Conservation (phyloP, 2,888 invertebrate species). For the Mamestra brassicae region DNA sequence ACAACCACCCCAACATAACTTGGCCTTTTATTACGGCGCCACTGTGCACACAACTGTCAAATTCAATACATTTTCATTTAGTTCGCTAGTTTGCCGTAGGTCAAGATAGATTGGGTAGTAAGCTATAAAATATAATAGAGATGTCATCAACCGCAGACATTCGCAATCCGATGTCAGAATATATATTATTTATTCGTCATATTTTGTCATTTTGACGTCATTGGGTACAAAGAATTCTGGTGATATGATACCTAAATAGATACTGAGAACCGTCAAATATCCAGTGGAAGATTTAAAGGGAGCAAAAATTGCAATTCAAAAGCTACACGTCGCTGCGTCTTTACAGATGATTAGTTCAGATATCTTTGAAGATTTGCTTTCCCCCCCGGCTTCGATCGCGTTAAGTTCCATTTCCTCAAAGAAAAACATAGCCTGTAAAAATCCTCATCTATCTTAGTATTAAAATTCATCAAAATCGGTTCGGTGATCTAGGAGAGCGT, state of each 20-base stretch:
- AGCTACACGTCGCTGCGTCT: no score
- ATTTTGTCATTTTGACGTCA: conserved; percentile 42
- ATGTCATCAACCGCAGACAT: conserved; percentile 36
- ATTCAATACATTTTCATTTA: not conserved
- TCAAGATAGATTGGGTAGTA: not conserved
- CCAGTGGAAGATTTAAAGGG: not conserved
- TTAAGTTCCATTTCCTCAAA: no score
- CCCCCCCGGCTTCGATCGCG: no score
- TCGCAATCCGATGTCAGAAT: conserved; percentile 30
- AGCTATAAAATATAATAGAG: conserved; percentile 47
- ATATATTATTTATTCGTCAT: conserved; percentile 46
- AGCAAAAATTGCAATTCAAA: no score
- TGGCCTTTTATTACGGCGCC: conserved; percentile 1
- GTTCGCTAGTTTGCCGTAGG: not conserved
- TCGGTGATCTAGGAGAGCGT: no score
- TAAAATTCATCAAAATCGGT: no score
- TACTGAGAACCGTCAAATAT: not conserved
- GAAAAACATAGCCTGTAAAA: no score
- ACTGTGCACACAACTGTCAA: not conserved
- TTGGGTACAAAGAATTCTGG: conserved; percentile 4
- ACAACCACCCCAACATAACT: not conserved
- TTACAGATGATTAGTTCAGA: no score
- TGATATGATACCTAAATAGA: conserved; percentile 11
- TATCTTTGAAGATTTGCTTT: no score
- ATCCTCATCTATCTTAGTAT: no score